Evolutionary conservation across 2,113 vertebrate species (phyloP), one percentile per base, ranked within the genome.

Genomic region (Galbula dea): DNA sequence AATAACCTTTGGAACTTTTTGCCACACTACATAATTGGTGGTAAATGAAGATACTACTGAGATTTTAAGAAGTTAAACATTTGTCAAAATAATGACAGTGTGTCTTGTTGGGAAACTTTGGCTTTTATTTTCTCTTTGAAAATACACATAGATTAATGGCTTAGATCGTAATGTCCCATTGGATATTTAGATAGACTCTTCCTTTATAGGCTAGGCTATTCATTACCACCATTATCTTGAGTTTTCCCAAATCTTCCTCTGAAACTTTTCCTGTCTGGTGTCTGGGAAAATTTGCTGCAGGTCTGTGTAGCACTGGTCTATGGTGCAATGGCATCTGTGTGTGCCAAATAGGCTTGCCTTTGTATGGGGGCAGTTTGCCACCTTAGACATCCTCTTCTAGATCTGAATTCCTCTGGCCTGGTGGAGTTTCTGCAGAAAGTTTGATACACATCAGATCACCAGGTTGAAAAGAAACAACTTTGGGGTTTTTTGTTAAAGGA

Each of bases 1-100:
- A 81, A 74, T 61, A 74, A 90, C 37, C 59, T 83, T 76, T 83
- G 79, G 34, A 91, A 73, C 41, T 45, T 76, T 73, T 76, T 76
- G 24, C 58, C 34, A 74, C 51, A 7, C 80, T 62, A 24, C 21
- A 12, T 86, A 80, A 90, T 61, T 66, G 46, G 54, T 74, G 39
- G 49, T 77, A 90, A 86, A 82, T 86, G 68, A 83, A 83, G 68
- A 59, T 58, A 75, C 58, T 68, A 30, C 46, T 71, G 73, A 80
- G 73, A 86, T 74, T 71, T 87, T 63, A 41, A 34, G 26, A 55
- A 86, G 26, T 59, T 83, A 83, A 88, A 32, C 41, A 45, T 85
- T 85, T 88, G 54, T 86, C 86, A 68, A 85, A 92, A 88, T 80
- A 86, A 66, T 80, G 63, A 54, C 48, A 57, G 10, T 68, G n/a